These are phyloP conservation scores for Volucella bombylans DNA, from an alignment of 2,888 invertebrate species.

Conservation along the genomic window DNA sequence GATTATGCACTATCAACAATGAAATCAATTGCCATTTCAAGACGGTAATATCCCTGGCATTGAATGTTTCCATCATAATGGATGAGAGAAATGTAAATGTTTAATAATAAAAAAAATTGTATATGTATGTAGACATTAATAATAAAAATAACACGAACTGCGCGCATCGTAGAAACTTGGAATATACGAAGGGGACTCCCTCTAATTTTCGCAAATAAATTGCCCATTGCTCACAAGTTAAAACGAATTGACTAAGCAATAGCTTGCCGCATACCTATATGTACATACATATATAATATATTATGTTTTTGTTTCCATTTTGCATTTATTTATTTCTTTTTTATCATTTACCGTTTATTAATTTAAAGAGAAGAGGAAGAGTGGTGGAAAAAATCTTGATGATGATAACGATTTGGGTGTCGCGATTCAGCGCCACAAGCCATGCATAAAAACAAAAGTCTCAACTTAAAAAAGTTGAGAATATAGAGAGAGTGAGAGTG, in stretches of 20 bases:
- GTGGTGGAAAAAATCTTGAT: background rate
- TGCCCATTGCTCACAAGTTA: constrained; percentile 18
- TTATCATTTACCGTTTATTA: background rate
- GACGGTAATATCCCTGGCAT: background rate
- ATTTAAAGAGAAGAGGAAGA: background rate
- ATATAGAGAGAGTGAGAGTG: background rate
- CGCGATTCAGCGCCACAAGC: constrained; percentile 4
- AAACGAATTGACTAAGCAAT: constrained; percentile 5
- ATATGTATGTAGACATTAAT: background rate
- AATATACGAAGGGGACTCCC: constrained; percentile 3
- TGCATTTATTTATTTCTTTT: background rate
- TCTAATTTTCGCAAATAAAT: constrained; percentile 25
- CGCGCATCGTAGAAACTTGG: background rate
- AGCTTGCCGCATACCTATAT: background rate
- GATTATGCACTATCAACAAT: background rate
- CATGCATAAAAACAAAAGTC: background rate
- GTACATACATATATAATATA: background rate
- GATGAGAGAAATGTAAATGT: constrained; percentile 1
- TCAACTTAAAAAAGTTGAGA: background rate
- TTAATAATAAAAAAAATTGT: no score
- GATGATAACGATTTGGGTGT: constrained; percentile 36
- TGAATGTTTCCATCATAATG: background rate
- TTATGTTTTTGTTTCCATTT: constrained; percentile 6
- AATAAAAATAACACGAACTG: background rate
- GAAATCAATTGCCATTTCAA: background rate